A percentile compares a stretch with the other conserved stretches of the same genome.
Evolutionary conservation across 2,888 invertebrate species (phyloP).

Genomic region (Brachyopa scutellaris): DNA sequence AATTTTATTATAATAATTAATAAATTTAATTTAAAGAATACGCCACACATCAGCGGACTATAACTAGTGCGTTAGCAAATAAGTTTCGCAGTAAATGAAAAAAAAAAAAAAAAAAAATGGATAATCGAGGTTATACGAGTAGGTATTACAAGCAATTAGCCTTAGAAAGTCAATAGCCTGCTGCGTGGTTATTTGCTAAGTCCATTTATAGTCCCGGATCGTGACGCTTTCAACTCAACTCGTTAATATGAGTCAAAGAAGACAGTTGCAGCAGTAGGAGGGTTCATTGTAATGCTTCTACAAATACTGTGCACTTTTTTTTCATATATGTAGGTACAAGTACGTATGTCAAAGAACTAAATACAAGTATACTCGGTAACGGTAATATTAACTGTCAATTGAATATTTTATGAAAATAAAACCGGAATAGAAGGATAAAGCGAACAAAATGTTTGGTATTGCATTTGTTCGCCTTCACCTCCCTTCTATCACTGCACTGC

Average conservation of each 20-base stretch:
- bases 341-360: slow-evolving; percentile 34
- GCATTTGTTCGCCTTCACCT: background rate
- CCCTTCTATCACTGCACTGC: background rate
- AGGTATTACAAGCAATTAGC: slow-evolving; percentile 41
- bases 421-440: background rate
- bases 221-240: slow-evolving; percentile 37
- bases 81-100: background rate
- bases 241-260: slow-evolving; percentile 33
- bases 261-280: slow-evolving; percentile 35
- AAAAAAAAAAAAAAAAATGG: too few relatives aligned
- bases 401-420: slow-evolving; percentile 55
- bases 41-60: background rate
- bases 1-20: slow-evolving; percentile 20
- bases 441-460: slow-evolving; percentile 5
- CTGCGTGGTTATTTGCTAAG: slow-evolving; percentile 78
- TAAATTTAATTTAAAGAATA: slow-evolving; percentile 13
- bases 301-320: slow-evolving; percentile 62
- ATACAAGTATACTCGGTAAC: too few relatives aligned
- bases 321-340: too few relatives aligned
- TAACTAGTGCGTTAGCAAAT: background rate
- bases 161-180: background rate
- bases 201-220: slow-evolving; percentile 78
- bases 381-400: slow-evolving; percentile 60
- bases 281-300: slow-evolving; percentile 52
- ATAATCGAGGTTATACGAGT: slow-evolving; percentile 6